Evolutionary conservation across 2,888 invertebrate genomes (phyloP), one percentile per base, ranked within the genome.

Genomic region (Phytoseiulus persimilis): DNA sequence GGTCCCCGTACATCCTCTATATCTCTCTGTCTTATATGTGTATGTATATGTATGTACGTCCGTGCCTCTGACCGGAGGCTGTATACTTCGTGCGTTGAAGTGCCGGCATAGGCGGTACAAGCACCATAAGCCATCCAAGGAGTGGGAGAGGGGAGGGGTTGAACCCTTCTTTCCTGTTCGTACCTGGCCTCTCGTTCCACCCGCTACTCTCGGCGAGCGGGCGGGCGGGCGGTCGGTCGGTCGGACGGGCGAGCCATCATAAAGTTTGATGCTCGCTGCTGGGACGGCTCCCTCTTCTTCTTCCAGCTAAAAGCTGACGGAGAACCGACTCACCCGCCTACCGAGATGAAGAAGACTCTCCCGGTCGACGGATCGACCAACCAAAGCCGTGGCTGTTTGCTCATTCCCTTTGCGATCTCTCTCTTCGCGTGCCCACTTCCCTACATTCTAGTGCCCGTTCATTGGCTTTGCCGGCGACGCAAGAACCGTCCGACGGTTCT

Each of bases 261-360:
- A 87, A 87, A 87, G 87, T 87, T 87, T 87, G 33, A 87, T 87
- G 87, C 87, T 31, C 2, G 84, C 39, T 39, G 9, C 39, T 9
- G 9, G 39, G 39, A 39, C 65, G 65, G 65, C 65, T 65, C 5
- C 65, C 18, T 65, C 65, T 65, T 65, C 65, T 65, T 65, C 65
- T 23, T 14, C 18, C 65, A 65, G 65, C 65, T 65, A 65, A 65
- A 65, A 65, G 65, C 65, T 65, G 65, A 65, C 14, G 65, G 65
- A 65, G 65, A 65, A 39, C 39, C 39, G 39, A 9, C 39, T 23
- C 65, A 23, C 46, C 14, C 6, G 46, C 46, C 46, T 6, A 14
- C 6, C 46, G 46, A 14, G 14, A 65, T 1, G 65, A 65, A 65
- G 65, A 65, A 65, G 65, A 65, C 28, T 23, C 28, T 65, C 65